These are phyloP conservation scores for Callimorpha dominula DNA, from an alignment of 2,888 invertebrate genomes.

Conservation along the genomic window DNA sequence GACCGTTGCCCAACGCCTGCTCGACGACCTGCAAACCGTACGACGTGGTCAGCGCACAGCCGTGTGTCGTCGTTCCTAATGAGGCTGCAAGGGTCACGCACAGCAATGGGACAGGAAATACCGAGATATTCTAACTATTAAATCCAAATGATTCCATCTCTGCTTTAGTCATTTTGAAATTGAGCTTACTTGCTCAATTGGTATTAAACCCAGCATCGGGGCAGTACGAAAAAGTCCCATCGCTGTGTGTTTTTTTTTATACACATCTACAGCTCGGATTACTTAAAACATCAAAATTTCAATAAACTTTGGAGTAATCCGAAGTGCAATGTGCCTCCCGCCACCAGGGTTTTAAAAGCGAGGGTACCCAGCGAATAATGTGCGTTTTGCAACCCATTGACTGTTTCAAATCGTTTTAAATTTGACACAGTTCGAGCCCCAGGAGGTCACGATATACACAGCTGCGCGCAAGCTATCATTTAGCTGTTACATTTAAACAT, in stretches of 20 bases:
- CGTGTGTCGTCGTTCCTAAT: conserved; percentile 86
- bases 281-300: conserved; percentile 10
- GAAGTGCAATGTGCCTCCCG: conserved; percentile 65
- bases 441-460: conserved; percentile 82
- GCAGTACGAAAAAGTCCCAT: conserved; percentile 51
- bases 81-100: conserved; percentile 69
- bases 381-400: conserved; percentile 62
- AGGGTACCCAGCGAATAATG: conserved; percentile 73
- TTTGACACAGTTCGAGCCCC: conserved; percentile 76
- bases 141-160: not conserved
- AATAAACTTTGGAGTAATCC: conserved; percentile 29
- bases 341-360: conserved; percentile 81
- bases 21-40: conserved; percentile 82
- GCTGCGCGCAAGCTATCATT: conserved; percentile 82
- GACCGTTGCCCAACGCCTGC: conserved; percentile 77
- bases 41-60: conserved; percentile 76
- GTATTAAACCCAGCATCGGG: conserved; percentile 22
- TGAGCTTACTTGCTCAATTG: conserved; percentile 7
- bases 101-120: conserved; percentile 52
- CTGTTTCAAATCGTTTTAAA: conserved; percentile 59
- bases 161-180: not conserved
- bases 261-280: conserved; percentile 61
- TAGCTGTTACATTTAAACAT: conserved; percentile 77
- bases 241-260: conserved; percentile 61
- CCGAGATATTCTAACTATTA: not conserved